Conservation (phyloP, 2,113 vertebrate species). For the Gnathonemus echidnorhynchus region DNA sequence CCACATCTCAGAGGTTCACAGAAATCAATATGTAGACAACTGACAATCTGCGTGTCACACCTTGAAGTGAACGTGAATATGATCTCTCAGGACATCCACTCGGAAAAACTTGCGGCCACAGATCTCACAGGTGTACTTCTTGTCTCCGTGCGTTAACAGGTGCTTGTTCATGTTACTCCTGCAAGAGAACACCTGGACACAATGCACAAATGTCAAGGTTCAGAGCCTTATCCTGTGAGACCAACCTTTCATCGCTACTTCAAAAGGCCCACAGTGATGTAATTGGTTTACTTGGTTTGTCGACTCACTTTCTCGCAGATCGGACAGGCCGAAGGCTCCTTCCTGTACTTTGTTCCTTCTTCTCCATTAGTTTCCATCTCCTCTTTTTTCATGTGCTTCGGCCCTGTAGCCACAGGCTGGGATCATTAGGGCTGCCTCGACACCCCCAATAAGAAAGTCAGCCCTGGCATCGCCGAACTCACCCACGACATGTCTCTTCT, state of each 20-base stretch:
- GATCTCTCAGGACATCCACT: constrained; percentile 92
- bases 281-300: neutral
- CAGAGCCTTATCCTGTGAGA: neutral
- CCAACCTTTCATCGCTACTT: neutral
- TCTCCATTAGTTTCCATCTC: constrained; percentile 81
- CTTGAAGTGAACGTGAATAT: constrained; percentile 99
- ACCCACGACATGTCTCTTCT: constrained; percentile 85
- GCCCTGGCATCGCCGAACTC: constrained; percentile 25
- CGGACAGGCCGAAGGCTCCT: constrained; percentile 91
- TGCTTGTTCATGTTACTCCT: constrained; percentile 99
- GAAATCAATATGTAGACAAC: neutral
- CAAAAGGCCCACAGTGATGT: neutral
- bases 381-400: constrained; percentile 85
- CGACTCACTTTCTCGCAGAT: constrained; percentile 84
- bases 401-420: constrained; percentile 56
- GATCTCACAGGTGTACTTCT: constrained; percentile 98
- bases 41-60: constrained; percentile 47
- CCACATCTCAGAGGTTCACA: neutral
- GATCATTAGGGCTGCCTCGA: neutral
- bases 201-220: neutral
- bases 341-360: constrained; percentile 86
- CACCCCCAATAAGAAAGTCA: neutral
- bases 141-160: constrained; percentile 92
- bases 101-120: constrained; percentile 97
- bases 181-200: constrained; percentile 85